Base-by-base conservation (phyloP, 2,888 invertebrate genomes). In the Stegana nigrithorax region DNA sequence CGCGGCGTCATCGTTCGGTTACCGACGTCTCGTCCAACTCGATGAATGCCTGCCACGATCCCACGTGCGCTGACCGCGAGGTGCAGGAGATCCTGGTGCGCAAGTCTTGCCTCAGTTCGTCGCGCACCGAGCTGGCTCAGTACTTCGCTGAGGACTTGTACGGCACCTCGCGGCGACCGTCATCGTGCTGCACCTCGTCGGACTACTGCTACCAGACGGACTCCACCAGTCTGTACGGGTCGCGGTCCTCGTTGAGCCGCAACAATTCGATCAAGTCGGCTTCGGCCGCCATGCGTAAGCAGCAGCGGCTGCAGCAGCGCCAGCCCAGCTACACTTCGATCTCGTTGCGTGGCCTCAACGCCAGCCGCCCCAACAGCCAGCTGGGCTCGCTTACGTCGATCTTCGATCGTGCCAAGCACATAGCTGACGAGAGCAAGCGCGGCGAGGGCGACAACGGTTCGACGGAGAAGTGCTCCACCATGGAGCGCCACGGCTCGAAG, bases 151-250 rank as follows among this genome's bases (percentile, higher is more conserved):
- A 85, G 64, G 85, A 85, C 63, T 69, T 85, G 0, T 85, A 85
- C 27, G 85, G 84, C 17, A 75, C 83, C 0, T 81, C 82, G 5
- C 70, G 84, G 1, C 71, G 85, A 0, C 84, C 83, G 7, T 83
- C 84, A 29, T 84, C 84, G n/a, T 85, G 85, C 55, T 85, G 85
- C 69, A 85, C 85, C 42, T 84, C 85, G n/a, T 85, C 85, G 2
- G 85, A 85, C 53, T 85, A 85, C 62, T 85, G 85, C 69, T 85
- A 85, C 56, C 85, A 85, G 66, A 85, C 85, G 1, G 85, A 85
- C 64, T 85, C 85, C 1, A 85, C 85, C n/a, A 85, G 85, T 51
- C 68, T 85, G 1, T 85, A 85, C 32, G 85, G 85, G 0, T 85
- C 85, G 4, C 76, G 84, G 51, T 85, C 85, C 14, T 84, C 84